These are phyloP conservation scores for Fissipunctia ypsillon DNA, from an alignment of 2,888 invertebrate genomes.

Conservation along the genomic window DNA sequence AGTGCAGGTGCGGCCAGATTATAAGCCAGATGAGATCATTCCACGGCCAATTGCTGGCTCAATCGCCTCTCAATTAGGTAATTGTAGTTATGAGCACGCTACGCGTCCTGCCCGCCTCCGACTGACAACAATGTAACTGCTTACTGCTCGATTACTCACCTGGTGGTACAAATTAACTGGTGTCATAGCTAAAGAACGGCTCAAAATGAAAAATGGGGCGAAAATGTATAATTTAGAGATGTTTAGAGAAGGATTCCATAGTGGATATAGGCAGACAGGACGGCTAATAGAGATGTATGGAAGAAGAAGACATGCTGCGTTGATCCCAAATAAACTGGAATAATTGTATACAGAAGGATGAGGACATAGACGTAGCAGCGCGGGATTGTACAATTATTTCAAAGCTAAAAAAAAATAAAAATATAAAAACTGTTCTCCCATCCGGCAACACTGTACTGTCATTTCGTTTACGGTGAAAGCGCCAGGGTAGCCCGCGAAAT, in stretches of 20 bases:
- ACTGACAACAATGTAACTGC: constrained; percentile 61
- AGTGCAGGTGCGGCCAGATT: constrained; percentile 71
- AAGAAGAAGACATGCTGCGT: neutral
- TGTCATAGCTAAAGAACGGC: constrained; percentile 11
- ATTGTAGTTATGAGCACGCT: constrained; percentile 74
- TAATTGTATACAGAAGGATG: neutral
- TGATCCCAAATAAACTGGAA: neutral
- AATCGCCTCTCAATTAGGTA: constrained; percentile 80
- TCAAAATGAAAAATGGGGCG: constrained; percentile 9
- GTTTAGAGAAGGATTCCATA: neutral
- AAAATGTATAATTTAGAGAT: constrained; percentile 1
- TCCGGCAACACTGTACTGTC: no score
- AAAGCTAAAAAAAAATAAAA: no score
- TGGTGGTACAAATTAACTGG: constrained; percentile 64
- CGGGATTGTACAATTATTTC: no score
- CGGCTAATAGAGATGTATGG: neutral
- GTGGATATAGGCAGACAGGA: neutral
- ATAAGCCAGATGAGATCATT: constrained; percentile 81
- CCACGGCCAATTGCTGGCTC: constrained; percentile 76
- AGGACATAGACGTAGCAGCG: no score
- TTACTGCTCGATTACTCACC: constrained; percentile 68
- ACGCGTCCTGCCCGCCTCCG: constrained; percentile 70
- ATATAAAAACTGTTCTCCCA: no score
- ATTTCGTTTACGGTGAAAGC: no score
- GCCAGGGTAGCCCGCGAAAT: no score